phyloP scores from a whole-genome alignment of 2,113 vertebrate genomes.

The Hemibagrus wyckioides region DNA sequence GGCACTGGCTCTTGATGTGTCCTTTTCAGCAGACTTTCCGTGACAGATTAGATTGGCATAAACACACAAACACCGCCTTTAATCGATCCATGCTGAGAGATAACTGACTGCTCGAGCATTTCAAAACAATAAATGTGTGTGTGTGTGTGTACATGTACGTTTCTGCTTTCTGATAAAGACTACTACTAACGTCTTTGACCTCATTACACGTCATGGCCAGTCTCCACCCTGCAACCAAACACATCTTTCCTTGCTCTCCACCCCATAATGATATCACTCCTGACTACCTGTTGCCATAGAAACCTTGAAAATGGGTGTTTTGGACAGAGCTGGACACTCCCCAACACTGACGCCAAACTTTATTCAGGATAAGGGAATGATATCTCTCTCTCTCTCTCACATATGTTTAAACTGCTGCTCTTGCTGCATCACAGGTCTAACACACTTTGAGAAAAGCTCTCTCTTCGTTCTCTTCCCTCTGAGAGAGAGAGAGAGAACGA shows the following conservation, averaged over 20 bases:
- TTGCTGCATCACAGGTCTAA: background rate
- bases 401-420: background rate
- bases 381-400: no score
- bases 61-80: background rate
- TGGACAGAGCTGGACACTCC: background rate
- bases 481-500: no score
- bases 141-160: background rate
- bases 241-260: background rate
- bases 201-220: slow-evolving; percentile 5
- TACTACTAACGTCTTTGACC: slow-evolving; percentile 37
- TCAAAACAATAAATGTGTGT: background rate
- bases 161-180: slow-evolving; percentile 10
- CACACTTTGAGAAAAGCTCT: background rate
- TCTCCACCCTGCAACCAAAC: slow-evolving; percentile 33
- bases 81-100: slow-evolving; percentile 10
- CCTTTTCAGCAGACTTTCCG: slow-evolving; percentile 4
- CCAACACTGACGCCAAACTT: background rate
- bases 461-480: background rate
- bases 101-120: background rate
- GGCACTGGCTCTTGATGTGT: background rate
- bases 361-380: background rate
- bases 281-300: slow-evolving; percentile 12
- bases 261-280: slow-evolving; percentile 1
- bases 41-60: slow-evolving; percentile 23
- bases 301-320: background rate